Conservation (phyloP, 2,113 vertebrate species). For the Panthera leo region DNA sequence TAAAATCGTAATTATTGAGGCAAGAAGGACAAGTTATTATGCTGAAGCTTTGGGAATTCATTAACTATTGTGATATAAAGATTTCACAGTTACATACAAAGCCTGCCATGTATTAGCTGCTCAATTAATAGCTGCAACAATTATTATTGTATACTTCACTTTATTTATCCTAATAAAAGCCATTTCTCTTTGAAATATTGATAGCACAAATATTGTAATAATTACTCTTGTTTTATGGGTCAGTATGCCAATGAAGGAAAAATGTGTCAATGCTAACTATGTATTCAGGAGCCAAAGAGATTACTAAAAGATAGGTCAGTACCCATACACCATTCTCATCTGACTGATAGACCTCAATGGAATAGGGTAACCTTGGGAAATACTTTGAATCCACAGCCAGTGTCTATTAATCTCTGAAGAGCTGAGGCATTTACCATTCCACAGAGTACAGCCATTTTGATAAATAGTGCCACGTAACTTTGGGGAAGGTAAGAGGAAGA, state of each 20-base stretch:
- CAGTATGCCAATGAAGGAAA: not conserved
- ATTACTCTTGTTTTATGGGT: not conserved
- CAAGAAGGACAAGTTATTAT: not conserved
- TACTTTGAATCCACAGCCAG: fast-evolving
- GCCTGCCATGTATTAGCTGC: not conserved
- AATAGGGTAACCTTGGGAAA: not conserved
- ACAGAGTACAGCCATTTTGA: not conserved
- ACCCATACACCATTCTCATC: not conserved
- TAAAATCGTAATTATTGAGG: not conserved
- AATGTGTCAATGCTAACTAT: not conserved
- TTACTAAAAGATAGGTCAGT: not conserved
- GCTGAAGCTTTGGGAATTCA: not conserved
- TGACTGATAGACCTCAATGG: not conserved
- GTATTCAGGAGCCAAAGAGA: not conserved
- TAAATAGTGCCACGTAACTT: not conserved
- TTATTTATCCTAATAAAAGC: not conserved
- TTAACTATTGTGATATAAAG: not conserved
- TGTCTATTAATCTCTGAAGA: not conserved
- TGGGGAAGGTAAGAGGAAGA: not conserved
- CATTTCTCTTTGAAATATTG: not conserved
- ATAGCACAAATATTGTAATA: not conserved
- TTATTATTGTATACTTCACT: not conserved
- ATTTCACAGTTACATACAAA: not conserved
- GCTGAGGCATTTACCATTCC: not conserved
- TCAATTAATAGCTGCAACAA: not conserved